phyloP scores from a whole-genome alignment of 2,888 invertebrate species.

The Habrosyne pyritoides region DNA sequence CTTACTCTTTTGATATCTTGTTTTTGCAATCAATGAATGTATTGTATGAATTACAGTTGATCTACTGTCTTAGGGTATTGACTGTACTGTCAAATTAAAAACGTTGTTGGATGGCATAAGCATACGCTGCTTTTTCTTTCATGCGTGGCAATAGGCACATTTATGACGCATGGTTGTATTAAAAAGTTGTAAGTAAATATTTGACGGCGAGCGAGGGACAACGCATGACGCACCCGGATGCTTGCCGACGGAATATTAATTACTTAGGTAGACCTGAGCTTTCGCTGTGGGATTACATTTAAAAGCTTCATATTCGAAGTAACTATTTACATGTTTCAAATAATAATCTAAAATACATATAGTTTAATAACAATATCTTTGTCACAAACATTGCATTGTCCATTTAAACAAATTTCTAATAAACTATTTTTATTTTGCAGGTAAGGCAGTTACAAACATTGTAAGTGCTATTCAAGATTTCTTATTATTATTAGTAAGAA shows the following conservation, averaged over 20 bases:
- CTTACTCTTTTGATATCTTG: too few relatives aligned
- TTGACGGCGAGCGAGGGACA: slow-evolving; percentile 38
- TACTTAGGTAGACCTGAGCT: slow-evolving; percentile 33
- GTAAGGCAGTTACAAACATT: background rate
- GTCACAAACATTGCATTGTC: background rate
- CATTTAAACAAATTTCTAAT: background rate
- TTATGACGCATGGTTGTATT: slow-evolving; percentile 41
- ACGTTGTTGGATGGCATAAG: too few relatives aligned
- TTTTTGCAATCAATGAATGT: too few relatives aligned
- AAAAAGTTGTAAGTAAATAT: slow-evolving; percentile 54
- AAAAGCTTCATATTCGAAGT: too few relatives aligned
- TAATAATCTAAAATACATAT: too few relatives aligned
- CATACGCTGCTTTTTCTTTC: too few relatives aligned
- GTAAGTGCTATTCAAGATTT: background rate
- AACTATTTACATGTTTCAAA: too few relatives aligned
- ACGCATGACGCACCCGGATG: slow-evolving; percentile 37
- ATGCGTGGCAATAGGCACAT: slow-evolving; percentile 13
- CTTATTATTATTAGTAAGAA: background rate
- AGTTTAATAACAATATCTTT: background rate
- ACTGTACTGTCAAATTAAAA: too few relatives aligned
- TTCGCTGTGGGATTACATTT: slow-evolving; percentile 21
- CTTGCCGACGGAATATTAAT: slow-evolving; percentile 60
- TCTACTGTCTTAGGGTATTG: too few relatives aligned
- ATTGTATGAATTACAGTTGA: too few relatives aligned
- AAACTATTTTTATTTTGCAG: background rate